Evolutionary conservation across 2,797 vertebrate species (phyloP).

Genomic region (Acrocephalus scirpaceus): DNA sequence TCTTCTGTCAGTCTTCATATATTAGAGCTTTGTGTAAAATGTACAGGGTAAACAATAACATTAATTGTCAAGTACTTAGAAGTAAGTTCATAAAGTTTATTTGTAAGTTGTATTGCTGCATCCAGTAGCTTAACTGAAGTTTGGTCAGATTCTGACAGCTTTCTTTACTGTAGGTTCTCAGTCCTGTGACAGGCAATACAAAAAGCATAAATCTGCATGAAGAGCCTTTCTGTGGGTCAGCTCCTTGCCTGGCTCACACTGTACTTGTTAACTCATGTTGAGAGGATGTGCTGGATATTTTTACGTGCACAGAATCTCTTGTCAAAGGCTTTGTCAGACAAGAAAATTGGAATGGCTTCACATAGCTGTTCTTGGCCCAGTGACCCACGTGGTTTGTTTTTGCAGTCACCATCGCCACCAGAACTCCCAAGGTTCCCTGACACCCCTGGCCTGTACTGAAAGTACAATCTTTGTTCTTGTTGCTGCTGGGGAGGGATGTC

Average conservation of each 20-base stretch:
- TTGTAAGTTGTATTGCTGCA: background rate
- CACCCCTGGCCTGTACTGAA: background rate
- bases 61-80: background rate
- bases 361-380: background rate
- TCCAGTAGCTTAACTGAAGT: background rate
- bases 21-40: background rate
- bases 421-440: background rate
- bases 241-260: background rate
- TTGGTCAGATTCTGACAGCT: background rate
- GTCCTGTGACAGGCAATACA: background rate
- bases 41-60: background rate
- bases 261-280: accelerated
- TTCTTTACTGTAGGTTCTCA: background rate
- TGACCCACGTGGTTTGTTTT: background rate
- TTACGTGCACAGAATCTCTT: background rate
- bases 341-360: background rate
- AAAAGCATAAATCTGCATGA: background rate
- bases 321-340: background rate
- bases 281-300: background rate
- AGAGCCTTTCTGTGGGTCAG: background rate
- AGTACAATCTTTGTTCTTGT: background rate
- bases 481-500: background rate
- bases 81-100: background rate
- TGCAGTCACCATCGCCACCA: background rate
- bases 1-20: background rate